A percentile compares a stretch with the other conserved stretches of the same genome.
Evolutionary conservation across 2,888 invertebrate species (phyloP).

Genomic region (Chaitophorus viminalis): DNA sequence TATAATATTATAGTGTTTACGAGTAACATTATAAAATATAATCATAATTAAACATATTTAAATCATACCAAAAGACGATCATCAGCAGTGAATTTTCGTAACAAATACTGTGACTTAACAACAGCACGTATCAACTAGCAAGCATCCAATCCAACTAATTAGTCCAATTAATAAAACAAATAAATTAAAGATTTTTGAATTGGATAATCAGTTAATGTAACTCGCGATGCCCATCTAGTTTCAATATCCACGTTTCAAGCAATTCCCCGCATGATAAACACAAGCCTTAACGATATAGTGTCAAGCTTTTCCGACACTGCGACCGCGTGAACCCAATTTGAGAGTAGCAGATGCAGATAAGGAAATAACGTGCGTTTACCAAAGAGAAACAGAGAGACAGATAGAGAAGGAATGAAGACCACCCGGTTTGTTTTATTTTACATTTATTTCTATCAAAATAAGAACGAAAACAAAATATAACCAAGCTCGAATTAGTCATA

Average conservation of each 20-base stretch:
- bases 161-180: not conserved
- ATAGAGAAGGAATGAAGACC: conserved; percentile 4
- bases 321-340: not conserved
- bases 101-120: not conserved
- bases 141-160: not conserved
- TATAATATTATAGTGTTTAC: not conserved
- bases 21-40: not conserved
- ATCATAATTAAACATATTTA: not conserved
- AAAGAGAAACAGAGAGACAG: not conserved
- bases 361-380: not conserved
- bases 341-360: not conserved
- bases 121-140: not conserved
- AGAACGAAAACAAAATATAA: conserved; percentile 25
- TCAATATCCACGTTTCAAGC: not conserved
- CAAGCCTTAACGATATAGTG: not conserved
- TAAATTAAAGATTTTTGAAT: not conserved
- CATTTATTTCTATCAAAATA: not conserved
- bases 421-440: not conserved
- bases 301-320: not conserved
- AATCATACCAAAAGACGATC: not conserved
- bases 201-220: not conserved
- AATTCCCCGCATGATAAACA: not conserved
- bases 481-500: conserved; percentile 45
- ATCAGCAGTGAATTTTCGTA: not conserved
- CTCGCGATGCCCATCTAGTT: not conserved